A percentile compares a stretch with the other conserved stretches of the same genome.
Evolutionary conservation across 2,888 invertebrate species (phyloP).

Genomic region (Platerodrilus igneus): DNA sequence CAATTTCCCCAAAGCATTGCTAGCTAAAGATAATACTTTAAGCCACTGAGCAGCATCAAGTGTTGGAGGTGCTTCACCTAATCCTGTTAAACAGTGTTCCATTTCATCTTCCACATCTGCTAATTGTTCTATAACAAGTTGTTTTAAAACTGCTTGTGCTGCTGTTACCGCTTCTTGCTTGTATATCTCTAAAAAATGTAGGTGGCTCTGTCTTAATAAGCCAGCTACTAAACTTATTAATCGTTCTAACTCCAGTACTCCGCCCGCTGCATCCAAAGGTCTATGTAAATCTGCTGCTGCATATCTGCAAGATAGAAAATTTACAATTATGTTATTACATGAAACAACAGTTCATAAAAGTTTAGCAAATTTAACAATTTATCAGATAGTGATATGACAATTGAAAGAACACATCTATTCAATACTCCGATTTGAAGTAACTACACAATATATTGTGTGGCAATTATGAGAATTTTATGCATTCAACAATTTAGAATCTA

Average conservation of each 20-base stretch:
- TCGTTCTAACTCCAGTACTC: slow-evolving; percentile 77
- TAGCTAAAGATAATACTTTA: slow-evolving; percentile 41
- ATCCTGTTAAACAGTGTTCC: slow-evolving; percentile 54
- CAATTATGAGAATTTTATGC: too few relatives aligned
- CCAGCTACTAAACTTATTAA: slow-evolving; percentile 66
- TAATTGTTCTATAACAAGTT: slow-evolving; percentile 75
- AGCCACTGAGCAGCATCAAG: slow-evolving; percentile 46
- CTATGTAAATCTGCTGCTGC: slow-evolving; percentile 88
- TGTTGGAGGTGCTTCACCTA: slow-evolving; percentile 44
- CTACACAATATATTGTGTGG: too few relatives aligned
- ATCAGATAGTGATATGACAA: too few relatives aligned
- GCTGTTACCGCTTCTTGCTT: slow-evolving; percentile 87
- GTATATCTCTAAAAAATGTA: slow-evolving; percentile 81
- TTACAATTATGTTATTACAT: too few relatives aligned
- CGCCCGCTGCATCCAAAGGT: slow-evolving; percentile 59
- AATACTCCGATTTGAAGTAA: too few relatives aligned
- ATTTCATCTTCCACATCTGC: slow-evolving; percentile 55
- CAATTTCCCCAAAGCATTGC: slow-evolving; percentile 52
- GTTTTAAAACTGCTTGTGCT: slow-evolving; percentile 83
- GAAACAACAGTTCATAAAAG: too few relatives aligned
- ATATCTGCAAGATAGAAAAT: slow-evolving; percentile 40
- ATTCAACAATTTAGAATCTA: too few relatives aligned
- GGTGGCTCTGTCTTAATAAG: slow-evolving; percentile 79
- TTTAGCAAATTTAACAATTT: too few relatives aligned
- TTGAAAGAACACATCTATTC: too few relatives aligned